These are phyloP conservation scores for Glossosoma conforme DNA, from an alignment of 1,140 invertebrate species.

Conservation along the genomic window DNA sequence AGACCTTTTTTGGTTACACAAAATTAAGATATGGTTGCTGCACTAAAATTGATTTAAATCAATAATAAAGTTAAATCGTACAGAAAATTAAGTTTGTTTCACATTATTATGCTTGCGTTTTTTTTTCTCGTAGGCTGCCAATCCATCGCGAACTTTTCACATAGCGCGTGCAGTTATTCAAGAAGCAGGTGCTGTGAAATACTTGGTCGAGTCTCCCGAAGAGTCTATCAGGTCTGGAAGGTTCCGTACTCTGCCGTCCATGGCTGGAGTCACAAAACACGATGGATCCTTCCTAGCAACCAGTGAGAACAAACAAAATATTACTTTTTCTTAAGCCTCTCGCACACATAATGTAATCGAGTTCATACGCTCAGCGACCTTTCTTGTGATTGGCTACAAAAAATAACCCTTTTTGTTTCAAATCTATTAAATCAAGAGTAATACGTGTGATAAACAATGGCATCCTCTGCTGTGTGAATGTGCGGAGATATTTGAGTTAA, in stretches of 20 bases:
- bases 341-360: not conserved
- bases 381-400: no score
- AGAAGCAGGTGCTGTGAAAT: conserved; percentile 18
- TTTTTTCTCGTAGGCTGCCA: not conserved
- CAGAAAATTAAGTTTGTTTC: no score
- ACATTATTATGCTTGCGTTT: not conserved
- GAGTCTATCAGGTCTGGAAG: conserved; percentile 9
- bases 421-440: no score
- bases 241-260: conserved; percentile 17
- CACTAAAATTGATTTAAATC: not conserved
- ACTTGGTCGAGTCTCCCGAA: conserved; percentile 11
- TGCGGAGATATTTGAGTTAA: no score
- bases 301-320: not conserved
- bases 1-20: no score
- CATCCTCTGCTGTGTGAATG: no score
- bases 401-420: no score
- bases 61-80: no score
- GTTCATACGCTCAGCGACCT: no score
- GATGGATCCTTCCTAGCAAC: conserved; percentile 24
- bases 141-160: not conserved
- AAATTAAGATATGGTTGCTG: not conserved
- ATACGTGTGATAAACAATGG: no score
- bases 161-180: conserved; percentile 16
- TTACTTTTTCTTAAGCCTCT: not conserved
- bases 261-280: conserved; percentile 23